These are phyloP conservation scores for Chionomys nivalis DNA, from an alignment of 2,113 vertebrate species.

Conservation along the genomic window DNA sequence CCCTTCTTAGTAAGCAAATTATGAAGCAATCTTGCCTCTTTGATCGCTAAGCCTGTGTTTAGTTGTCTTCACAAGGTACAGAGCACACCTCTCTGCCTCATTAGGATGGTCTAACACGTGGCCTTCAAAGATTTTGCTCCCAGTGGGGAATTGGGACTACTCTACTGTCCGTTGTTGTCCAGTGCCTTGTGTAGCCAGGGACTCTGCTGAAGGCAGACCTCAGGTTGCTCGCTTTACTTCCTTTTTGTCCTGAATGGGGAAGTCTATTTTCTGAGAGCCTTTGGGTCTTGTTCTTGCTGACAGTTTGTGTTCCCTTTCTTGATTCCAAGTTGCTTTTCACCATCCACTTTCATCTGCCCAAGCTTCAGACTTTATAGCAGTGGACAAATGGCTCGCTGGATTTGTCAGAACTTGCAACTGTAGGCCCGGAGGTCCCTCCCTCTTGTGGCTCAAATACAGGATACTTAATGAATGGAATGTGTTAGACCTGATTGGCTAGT, in stretches of 20 bases:
- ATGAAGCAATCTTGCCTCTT: background rate
- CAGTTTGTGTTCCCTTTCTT: background rate
- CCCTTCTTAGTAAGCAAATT: background rate
- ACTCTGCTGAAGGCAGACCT: background rate
- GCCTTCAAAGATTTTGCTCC: background rate
- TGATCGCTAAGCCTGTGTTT: slow-evolving; percentile 6
- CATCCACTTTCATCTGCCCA: background rate
- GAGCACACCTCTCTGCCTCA: background rate
- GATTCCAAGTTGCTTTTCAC: background rate
- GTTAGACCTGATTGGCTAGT: background rate
- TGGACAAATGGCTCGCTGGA: background rate
- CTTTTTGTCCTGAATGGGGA: background rate
- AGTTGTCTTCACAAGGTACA: background rate
- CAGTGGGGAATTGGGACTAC: background rate
- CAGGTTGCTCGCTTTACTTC: background rate
- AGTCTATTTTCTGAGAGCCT: background rate
- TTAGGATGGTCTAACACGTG: background rate
- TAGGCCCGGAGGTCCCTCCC: background rate
- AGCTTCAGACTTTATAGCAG: background rate
- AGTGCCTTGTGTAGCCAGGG: background rate
- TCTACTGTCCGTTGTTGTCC: background rate
- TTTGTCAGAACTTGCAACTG: background rate
- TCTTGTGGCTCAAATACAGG: background rate
- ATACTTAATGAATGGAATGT: background rate
- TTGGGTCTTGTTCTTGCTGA: background rate